Evolutionary conservation across 2,888 invertebrate species (phyloP).

Genomic region (Phaonia tiefii): DNA sequence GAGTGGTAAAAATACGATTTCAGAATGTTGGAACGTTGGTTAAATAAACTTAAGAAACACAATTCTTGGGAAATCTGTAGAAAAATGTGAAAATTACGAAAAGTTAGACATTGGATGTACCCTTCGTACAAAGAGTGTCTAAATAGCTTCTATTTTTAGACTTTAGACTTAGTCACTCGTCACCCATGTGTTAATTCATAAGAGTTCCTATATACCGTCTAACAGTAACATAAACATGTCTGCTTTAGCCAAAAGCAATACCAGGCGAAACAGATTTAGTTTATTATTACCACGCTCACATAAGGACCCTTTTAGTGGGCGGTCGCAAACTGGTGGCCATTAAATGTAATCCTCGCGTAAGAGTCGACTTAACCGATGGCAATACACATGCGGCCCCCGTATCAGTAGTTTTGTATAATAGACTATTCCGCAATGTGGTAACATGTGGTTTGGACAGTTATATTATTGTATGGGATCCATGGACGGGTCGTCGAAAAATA

Average conservation of each 20-base stretch:
- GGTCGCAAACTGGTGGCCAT: conserved; percentile 85
- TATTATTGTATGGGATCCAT: conserved; percentile 91
- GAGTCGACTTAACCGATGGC: conserved; percentile 87
- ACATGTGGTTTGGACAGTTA: conserved; percentile 90
- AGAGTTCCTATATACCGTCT: no score
- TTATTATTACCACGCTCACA: conserved; percentile 85
- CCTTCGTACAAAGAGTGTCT: no score
- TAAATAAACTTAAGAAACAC: no score
- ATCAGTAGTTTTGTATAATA: conserved; percentile 88
- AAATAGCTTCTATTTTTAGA: no score
- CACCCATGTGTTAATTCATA: no score
- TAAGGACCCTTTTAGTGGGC: conserved; percentile 85
- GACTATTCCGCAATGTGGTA: conserved; percentile 87
- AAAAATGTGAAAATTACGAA: no score
- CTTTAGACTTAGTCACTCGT: no score
- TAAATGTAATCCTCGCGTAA: conserved; percentile 85
- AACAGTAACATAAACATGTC: no score
- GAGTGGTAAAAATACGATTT: neutral
- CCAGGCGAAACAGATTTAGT: conserved; percentile 84
- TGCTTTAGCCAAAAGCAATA: no score
- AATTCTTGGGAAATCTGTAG: no score
- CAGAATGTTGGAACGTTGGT: no score
- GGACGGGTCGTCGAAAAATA: conserved; percentile 85
- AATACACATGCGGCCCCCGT: conserved; percentile 87
- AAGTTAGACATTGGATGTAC: no score